These are phyloP conservation scores for Anser cygnoides DNA, from an alignment of 2,113 vertebrate species.

Conservation along the genomic window DNA sequence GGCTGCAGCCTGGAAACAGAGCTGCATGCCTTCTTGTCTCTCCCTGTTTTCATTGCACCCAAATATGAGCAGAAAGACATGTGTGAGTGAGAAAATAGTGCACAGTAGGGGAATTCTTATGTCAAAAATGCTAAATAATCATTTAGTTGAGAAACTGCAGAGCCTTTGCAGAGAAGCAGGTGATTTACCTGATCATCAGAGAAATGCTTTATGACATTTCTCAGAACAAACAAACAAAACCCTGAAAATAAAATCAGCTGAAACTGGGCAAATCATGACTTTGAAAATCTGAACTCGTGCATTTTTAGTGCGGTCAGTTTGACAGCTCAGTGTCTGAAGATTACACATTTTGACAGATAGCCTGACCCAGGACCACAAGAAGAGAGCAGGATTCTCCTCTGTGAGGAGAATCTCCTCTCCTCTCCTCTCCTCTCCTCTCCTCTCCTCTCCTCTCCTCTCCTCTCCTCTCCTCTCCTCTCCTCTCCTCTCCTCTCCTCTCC, in stretches of 20 bases:
- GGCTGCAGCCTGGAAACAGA: background rate
- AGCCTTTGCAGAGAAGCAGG: background rate
- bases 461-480: no score
- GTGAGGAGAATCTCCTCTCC: background rate
- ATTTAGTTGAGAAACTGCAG: background rate
- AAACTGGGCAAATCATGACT: background rate
- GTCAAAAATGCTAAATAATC: background rate
- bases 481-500: no score
- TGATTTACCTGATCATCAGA: background rate
- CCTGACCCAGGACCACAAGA: background rate
- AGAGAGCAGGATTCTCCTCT: background rate
- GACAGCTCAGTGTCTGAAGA: background rate
- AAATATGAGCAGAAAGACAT: background rate
- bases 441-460: no score
- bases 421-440: no score
- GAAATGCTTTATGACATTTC: background rate
- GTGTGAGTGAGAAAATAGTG: background rate
- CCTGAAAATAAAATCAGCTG: background rate
- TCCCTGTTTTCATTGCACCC: background rate
- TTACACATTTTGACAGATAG: background rate
- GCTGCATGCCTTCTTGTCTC: background rate
- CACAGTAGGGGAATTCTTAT: background rate
- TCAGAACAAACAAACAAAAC: background rate
- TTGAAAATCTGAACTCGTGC: conserved; percentile 22
- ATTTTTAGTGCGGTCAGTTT: background rate